These are phyloP conservation scores for Callorhinus ursinus DNA, from an alignment of 2,113 vertebrate species.

Conservation along the genomic window DNA sequence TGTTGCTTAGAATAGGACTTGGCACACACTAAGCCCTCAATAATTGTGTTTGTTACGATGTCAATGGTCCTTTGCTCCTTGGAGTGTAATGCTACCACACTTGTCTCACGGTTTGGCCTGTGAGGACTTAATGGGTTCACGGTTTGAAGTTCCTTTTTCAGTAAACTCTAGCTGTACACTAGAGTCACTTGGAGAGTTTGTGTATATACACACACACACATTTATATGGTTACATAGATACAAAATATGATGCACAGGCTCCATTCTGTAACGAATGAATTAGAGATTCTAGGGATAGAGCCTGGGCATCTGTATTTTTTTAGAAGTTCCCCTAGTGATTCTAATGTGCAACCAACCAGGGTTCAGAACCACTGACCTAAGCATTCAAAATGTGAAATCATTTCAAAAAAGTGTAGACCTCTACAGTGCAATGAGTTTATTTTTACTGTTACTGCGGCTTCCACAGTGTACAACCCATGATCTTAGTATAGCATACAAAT, in stretches of 20 bases:
- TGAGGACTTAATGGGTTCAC: not conserved
- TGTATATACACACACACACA: not conserved
- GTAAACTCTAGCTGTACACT: not conserved
- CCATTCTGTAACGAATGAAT: not conserved
- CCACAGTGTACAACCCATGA: not conserved
- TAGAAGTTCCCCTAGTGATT: not conserved
- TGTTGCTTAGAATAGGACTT: not conserved
- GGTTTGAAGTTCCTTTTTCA: not conserved
- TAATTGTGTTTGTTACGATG: not conserved
- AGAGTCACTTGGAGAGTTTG: not conserved
- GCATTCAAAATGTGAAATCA: not conserved
- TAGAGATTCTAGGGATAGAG: not conserved
- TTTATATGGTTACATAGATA: not conserved
- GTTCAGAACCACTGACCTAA: not conserved
- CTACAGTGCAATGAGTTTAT: not conserved
- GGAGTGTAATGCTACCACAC: not conserved
- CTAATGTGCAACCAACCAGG: not conserved
- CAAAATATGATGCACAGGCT: not conserved
- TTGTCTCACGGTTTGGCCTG: not conserved
- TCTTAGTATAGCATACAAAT: not conserved
- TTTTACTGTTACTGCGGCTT: not conserved
- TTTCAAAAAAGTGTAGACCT: not conserved
- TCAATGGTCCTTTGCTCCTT: not conserved
- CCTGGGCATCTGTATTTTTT: not conserved
- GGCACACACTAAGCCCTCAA: no score